Evolutionary conservation across 1,140 invertebrate species (phyloP), one percentile per base, ranked within the genome.

Genomic region (Camponotus floridanus): DNA sequence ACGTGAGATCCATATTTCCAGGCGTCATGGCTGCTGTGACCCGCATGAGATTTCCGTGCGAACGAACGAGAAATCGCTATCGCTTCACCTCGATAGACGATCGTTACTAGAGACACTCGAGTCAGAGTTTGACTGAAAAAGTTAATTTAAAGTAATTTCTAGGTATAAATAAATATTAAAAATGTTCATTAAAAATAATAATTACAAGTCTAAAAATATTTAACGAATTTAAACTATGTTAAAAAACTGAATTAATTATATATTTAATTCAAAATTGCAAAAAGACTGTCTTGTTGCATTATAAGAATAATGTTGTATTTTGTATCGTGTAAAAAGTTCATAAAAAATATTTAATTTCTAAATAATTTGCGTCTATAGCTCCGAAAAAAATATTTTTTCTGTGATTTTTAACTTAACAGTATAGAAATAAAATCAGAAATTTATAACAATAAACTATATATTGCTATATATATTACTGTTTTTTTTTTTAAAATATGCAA

Each of bases 1-100:
- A 36, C 42, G 55, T 76, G 70, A 84, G 80, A 84, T 84, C 80
- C 80, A 84, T 76, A 13, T 84, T 76, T 84, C 65, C 80, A 45
- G 80, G 70, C 70, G 70, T 76, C 80, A 76, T 84, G 42, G 80
- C 70, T 76, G 80, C 55, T 83, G 80, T 48, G 67, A 73, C 36
- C 68, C 70, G 57, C 57, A 45, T 76, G 42, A 76, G 59, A 84
- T 84, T 84, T 84, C 51, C 65, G 45, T 80, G 65, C 48, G 45
- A 80, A 51, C n/a, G 76, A 67, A 62, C 62, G 61, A 62, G 62
- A 78, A 78, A 26, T 26, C 26, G 26, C 26, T 26, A 26, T 26
- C 26, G 26, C 26, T 65, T 78, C 42, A 31, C 26, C 59, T 81
- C 67, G 55, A 62, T 39, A 57, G n/a, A 80, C 33, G 55, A 51